Percentiles rank a stretch among this genome's conserved stretches.
phyloP scores from a whole-genome alignment of 2,888 invertebrate species.

The Monochamus alternatus region DNA sequence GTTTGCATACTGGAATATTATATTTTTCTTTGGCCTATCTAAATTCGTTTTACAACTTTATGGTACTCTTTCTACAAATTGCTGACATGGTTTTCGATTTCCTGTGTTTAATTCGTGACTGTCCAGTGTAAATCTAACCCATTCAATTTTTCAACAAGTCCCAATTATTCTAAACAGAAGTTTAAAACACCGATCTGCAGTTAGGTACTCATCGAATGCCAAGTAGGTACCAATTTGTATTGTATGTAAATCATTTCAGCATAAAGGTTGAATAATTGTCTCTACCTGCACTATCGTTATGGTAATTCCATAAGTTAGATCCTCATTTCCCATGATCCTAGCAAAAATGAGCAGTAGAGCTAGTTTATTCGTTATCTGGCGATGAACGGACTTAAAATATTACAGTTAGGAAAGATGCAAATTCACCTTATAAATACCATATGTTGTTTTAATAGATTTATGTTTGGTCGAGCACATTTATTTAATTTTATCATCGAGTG shows the following conservation, averaged over 20 bases:
- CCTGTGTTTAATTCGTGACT: too few relatives aligned
- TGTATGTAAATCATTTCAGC: slow-evolving; percentile 21
- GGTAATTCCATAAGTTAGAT: background rate
- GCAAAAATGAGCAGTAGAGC: background rate
- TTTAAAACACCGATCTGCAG: background rate
- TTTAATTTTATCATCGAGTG: background rate
- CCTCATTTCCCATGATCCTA: slow-evolving; percentile 2
- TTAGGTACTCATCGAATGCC: slow-evolving; percentile 12
- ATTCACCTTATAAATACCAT: slow-evolving; percentile 16
- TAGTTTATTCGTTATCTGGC: background rate
- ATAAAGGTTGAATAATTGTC: slow-evolving; percentile 17
- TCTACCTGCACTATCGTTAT: slow-evolving; percentile 6
- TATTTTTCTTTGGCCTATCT: too few relatives aligned
- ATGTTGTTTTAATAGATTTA: slow-evolving; percentile 5
- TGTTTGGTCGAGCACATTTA: background rate
- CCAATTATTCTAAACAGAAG: slow-evolving; percentile 20
- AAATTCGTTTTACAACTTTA: too few relatives aligned
- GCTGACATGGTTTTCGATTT: too few relatives aligned
- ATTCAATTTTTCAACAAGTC: background rate
- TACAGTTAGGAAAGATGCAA: slow-evolving; percentile 17
- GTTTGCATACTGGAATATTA: too few relatives aligned
- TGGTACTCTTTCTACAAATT: too few relatives aligned
- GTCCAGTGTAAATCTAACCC: background rate
- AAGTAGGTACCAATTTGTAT: slow-evolving; percentile 21
- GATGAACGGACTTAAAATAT: slow-evolving; percentile 12